Evolutionary conservation across 1,140 invertebrate species (phyloP), one percentile per base, ranked within the genome.

Genomic region (Magallana ariakensis): DNA sequence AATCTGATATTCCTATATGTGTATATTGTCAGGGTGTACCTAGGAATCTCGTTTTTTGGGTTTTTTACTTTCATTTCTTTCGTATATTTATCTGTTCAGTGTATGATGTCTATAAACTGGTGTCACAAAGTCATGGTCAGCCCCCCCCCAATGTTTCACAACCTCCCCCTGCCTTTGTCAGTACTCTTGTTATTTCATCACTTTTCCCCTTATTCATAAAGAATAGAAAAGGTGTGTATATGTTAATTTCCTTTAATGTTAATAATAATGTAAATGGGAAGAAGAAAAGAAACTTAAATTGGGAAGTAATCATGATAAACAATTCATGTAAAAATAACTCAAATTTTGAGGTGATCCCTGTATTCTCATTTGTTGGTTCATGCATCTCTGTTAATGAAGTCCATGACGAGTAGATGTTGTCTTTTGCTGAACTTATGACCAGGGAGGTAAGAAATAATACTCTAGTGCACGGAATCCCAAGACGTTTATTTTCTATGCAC

Each of bases 401-500:
- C 66, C 66, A 75, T 75, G 66, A 75, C 66, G 33, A 3, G 11
- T 11, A 22, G 58, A n/a, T 60, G 58, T 60, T 22, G 22, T 62
- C 19, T 62, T 16, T 62, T 62, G 58, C 19, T 62, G 58, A 62
- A 62, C 16, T 62, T 62, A 6, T 62, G 16, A 62, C 58, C 16
- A 62, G 15, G 58, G 58, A 62, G 33, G 33, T 46, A 46, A 46
- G 33, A 19, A 62, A 62, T n/a, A 62, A 62, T 62, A n/a, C 16
- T 16, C 16, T 19, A n/a, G 58, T 62, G 19, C 9, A 26, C 33
- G 19, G 19, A 75, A 10, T 75, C 66, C 66, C 66, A 26, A 75
- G 22, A 75, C 22, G 22, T 75, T 75, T 75, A 46, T 75, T 75
- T 75, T 75, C 66, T 75, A 75, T 75, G 66, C 66, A 75, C 66